Evolutionary conservation across 2,113 vertebrate genomes (phyloP).

Genomic region (Cinclus cinclus): DNA sequence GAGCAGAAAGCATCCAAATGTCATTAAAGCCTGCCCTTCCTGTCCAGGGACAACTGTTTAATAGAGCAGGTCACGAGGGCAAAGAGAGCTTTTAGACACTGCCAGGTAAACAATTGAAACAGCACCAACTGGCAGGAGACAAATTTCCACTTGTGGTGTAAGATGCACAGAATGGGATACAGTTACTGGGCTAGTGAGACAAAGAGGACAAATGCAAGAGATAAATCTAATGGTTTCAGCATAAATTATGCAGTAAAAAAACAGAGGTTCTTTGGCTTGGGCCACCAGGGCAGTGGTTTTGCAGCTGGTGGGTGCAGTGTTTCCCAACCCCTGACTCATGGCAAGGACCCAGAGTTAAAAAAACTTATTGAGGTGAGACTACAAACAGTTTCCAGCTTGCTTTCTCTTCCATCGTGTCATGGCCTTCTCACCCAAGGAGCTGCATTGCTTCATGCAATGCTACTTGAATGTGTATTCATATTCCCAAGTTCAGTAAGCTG

Average conservation of each 20-base stretch:
- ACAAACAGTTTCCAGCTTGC: not conserved
- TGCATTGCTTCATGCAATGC: not conserved
- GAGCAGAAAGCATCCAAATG: not conserved
- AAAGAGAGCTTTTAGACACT: not conserved
- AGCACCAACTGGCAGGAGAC: not conserved
- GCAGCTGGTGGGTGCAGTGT: not conserved
- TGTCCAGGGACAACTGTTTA: not conserved
- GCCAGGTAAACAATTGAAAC: not conserved
- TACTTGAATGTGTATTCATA: not conserved
- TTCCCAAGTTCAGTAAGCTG: not conserved
- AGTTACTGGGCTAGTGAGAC: not conserved
- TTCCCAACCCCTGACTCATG: not conserved
- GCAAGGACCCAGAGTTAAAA: not conserved
- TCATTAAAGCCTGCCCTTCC: not conserved
- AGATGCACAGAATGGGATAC: not conserved
- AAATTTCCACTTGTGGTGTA: not conserved
- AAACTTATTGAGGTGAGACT: not conserved
- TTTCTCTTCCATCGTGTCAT: not conserved
- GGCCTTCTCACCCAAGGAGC: not conserved
- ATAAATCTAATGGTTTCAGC: not conserved
- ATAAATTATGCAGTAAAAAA: not conserved
- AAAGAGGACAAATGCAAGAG: not conserved
- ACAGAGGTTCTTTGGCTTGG: not conserved
- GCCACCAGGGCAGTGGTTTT: not conserved
- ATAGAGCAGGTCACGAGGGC: not conserved